phyloP scores from a whole-genome alignment of 2,888 invertebrate species.

The Tenthredo distinguenda region DNA sequence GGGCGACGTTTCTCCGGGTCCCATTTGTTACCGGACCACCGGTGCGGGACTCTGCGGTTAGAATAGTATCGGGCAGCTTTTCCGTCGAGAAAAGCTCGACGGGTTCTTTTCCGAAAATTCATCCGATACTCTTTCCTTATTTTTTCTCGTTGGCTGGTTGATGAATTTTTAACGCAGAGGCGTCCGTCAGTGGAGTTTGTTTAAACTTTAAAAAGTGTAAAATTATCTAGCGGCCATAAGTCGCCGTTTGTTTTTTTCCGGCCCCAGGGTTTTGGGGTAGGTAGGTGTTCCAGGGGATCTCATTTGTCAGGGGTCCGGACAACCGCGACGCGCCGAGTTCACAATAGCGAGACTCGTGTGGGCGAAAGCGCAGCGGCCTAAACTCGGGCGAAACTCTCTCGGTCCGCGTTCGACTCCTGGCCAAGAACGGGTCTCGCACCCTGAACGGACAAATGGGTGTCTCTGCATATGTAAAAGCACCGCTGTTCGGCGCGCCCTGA shows the following conservation, averaged over 20 bases:
- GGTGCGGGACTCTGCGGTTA: slow-evolving; percentile 13
- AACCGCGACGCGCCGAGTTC: slow-evolving; percentile 62
- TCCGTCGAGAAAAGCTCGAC: background rate
- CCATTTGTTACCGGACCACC: slow-evolving; percentile 14
- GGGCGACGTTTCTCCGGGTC: slow-evolving; percentile 18
- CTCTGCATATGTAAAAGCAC: slow-evolving; percentile 78
- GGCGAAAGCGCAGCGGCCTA: slow-evolving; percentile 52
- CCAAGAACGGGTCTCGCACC: slow-evolving; percentile 61
- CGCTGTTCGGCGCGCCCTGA: slow-evolving; percentile 77
- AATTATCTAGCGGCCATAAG: slow-evolving; percentile 35
- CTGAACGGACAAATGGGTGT: slow-evolving; percentile 78
- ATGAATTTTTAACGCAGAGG: background rate
- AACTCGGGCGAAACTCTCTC: slow-evolving; percentile 45
- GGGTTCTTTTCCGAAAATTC: background rate
- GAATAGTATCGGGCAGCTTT: background rate
- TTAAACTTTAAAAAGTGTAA: slow-evolving; percentile 5
- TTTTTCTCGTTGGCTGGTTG: background rate
- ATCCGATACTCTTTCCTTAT: background rate
- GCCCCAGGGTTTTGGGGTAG: slow-evolving; percentile 41
- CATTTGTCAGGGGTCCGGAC: slow-evolving; percentile 68
- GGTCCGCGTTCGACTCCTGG: slow-evolving; percentile 54
- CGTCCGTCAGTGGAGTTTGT: background rate
- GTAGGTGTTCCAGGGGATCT: slow-evolving; percentile 58
- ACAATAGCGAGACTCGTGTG: slow-evolving; percentile 58
- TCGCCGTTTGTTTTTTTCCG: slow-evolving; percentile 38